These are phyloP conservation scores for Clitarchus hookeri DNA, from an alignment of 2,888 invertebrate species.

Conservation along the genomic window DNA sequence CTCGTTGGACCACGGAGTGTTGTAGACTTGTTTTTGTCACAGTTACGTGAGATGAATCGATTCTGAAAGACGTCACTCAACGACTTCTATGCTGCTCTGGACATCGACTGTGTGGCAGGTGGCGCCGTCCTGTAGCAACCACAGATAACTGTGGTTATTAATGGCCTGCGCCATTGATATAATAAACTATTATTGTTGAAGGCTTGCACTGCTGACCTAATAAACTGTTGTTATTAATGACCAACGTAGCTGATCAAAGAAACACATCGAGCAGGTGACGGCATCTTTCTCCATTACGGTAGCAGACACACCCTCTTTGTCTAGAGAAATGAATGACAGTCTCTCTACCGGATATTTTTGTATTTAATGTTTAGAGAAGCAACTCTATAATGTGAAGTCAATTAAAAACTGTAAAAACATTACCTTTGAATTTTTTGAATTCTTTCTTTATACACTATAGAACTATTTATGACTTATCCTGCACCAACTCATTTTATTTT, in stretches of 20 bases:
- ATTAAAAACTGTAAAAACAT: no score
- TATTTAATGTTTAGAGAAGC: no score
- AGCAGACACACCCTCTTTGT: neutral
- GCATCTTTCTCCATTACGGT: neutral
- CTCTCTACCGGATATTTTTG: no score
- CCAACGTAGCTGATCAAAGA: neutral
- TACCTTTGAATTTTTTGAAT: no score
- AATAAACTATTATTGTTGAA: neutral
- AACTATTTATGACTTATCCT: no score
- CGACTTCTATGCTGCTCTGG: neutral
- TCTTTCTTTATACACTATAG: no score
- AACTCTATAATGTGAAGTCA: no score
- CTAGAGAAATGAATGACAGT: neutral
- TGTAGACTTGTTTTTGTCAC: no score
- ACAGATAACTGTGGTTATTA: neutral
- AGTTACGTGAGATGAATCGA: neutral
- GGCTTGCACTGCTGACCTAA: neutral
- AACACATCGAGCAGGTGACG: neutral
- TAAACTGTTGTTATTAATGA: neutral
- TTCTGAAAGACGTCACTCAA: neutral
- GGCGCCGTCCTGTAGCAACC: neutral
- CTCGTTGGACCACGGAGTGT: no score
- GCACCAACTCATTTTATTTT: no score
- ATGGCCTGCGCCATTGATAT: neutral
- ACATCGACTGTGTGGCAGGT: neutral